Conservation (phyloP, 1,140 invertebrate genomes). For the Thaumatotibia leucotreta region DNA sequence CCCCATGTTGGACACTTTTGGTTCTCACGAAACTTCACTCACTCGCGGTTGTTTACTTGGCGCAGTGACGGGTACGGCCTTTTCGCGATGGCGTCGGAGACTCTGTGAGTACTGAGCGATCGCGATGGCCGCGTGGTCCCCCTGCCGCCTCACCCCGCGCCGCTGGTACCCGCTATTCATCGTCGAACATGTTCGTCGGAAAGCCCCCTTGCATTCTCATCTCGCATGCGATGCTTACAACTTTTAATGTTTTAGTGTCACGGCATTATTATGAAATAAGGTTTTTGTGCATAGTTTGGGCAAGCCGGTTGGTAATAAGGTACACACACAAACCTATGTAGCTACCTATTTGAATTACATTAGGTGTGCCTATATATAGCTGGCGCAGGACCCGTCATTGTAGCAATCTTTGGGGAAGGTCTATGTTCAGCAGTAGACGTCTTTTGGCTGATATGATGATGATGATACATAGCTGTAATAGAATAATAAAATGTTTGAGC, state of each 20-base stretch:
- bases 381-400: too few species aligned
- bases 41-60: conserved; percentile 54
- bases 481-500: too few species aligned
- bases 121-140: conserved; percentile 47
- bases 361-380: too few species aligned
- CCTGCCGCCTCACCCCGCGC: conserved; percentile 35
- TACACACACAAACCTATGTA: too few species aligned
- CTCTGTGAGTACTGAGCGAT: conserved; percentile 62
- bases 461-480: too few species aligned
- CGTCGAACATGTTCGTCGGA: neutral
- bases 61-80: conserved; percentile 24
- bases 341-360: too few species aligned
- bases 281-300: neutral
- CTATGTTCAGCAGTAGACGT: too few species aligned
- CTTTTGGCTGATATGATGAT: too few species aligned
- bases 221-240: neutral
- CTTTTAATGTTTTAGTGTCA: neutral
- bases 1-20: conserved; percentile 74
- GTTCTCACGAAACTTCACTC: conserved; percentile 60
- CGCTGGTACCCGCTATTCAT: conserved; percentile 18
- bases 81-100: conserved; percentile 36
- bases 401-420: too few species aligned
- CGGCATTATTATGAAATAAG: neutral
- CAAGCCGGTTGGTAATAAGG: too few species aligned
- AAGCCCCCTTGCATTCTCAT: neutral